Conservation (phyloP, 2,113 vertebrate genomes). For the Clupea harengus region DNA sequence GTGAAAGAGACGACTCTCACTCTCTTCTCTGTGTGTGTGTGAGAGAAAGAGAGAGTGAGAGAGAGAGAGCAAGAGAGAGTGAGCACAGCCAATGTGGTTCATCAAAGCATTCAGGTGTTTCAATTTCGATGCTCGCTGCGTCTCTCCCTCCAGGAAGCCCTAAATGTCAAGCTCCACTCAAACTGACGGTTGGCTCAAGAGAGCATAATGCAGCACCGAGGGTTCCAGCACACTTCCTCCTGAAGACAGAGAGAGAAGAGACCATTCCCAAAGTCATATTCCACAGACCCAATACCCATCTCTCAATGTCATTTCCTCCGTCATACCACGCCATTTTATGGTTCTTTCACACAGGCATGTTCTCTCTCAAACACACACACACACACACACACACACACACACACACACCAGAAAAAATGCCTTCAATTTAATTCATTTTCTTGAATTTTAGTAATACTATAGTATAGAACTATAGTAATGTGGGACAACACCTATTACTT, state of each 20-base stretch:
- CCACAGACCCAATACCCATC: neutral
- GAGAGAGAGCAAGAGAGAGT: neutral
- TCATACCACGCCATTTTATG: neutral
- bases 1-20: neutral
- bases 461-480: neutral
- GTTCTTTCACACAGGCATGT: neutral
- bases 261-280: neutral
- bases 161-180: slow-evolving; percentile 4
- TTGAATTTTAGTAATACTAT: neutral
- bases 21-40: neutral
- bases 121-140: neutral
- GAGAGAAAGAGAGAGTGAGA: neutral
- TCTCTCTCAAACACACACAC: neutral
- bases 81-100: neutral
- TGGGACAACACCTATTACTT: neutral
- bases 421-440: neutral
- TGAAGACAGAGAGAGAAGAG: neutral
- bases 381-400: neutral
- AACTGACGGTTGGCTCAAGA: neutral
- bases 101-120: slow-evolving; percentile 11
- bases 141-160: neutral
- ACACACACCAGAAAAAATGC: neutral
- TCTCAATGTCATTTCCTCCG: neutral
- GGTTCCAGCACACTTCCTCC: slow-evolving; percentile 22
- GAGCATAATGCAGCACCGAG: neutral